Evolutionary conservation across 1,140 invertebrate genomes (phyloP).

Genomic region (Oreohelix idahoensis): DNA sequence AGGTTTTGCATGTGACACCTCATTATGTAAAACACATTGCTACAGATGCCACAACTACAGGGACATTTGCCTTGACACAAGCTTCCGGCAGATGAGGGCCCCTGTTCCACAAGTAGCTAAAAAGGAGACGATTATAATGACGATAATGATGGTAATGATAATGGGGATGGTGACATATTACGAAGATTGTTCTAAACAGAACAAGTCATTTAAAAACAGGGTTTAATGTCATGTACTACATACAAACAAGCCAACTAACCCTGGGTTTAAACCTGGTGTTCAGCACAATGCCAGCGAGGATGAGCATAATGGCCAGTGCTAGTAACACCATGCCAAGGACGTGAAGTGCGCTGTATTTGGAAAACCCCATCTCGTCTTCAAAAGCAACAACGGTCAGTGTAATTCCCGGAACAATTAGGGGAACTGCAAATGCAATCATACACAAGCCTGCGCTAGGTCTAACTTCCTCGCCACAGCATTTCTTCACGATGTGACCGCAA

Average conservation of each 20-base stretch:
- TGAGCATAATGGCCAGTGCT: conserved; percentile 37
- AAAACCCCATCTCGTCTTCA: conserved; percentile 47
- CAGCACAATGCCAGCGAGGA: conserved; percentile 42
- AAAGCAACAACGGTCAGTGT: conserved; percentile 55
- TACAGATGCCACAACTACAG: too few species aligned
- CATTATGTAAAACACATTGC: too few species aligned
- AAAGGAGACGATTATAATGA: too few species aligned
- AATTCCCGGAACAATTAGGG: conserved; percentile 51
- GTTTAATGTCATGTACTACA: background rate
- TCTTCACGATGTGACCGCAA: background rate
- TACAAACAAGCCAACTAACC: conserved; percentile 19
- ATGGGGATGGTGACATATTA: too few species aligned
- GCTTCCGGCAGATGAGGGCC: too few species aligned
- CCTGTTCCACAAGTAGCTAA: too few species aligned
- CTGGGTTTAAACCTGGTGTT: conserved; percentile 28
- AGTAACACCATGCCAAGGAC: conserved; percentile 51
- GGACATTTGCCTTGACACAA: too few species aligned
- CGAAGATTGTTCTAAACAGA: too few species aligned
- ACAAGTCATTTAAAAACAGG: too few species aligned
- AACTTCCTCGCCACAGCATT: conserved; percentile 32
- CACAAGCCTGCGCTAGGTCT: conserved; percentile 50
- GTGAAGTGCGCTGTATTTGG: conserved; percentile 52
- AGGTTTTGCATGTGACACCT: too few species aligned
- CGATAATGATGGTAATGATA: too few species aligned
- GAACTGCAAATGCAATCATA: conserved; percentile 54